phyloP scores from a whole-genome alignment of 2,113 vertebrate species.

The Saguinus midas region DNA sequence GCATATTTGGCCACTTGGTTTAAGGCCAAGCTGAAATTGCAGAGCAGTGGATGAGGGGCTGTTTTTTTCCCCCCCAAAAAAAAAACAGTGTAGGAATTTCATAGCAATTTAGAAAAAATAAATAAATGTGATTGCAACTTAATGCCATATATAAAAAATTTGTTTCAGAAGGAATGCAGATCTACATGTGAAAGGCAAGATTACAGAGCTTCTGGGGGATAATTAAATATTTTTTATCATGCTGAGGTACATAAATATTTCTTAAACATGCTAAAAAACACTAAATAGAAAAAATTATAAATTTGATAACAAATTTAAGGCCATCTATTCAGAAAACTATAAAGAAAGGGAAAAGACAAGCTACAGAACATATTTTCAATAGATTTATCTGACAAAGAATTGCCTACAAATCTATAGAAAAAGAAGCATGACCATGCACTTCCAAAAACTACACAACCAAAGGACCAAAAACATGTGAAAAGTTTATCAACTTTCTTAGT shows the following conservation, averaged over 20 bases:
- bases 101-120: background rate
- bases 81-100: no score
- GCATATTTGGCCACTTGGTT: background rate
- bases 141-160: background rate
- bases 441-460: background rate
- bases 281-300: background rate
- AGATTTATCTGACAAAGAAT: background rate
- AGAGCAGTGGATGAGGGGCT: background rate
- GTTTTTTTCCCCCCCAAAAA: no score
- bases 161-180: background rate
- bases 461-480: background rate
- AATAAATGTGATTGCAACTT: background rate
- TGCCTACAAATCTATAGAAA: background rate
- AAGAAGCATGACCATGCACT: background rate
- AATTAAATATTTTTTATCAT: background rate
- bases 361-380: background rate
- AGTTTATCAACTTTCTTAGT: background rate
- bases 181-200: background rate
- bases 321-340: background rate
- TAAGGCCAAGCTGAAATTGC: background rate
- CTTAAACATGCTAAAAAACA: background rate
- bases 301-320: background rate
- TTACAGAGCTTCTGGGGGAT: background rate
- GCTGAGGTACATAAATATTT: background rate
- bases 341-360: background rate